A percentile compares a stretch with the other conserved stretches of the same genome.
Evolutionary conservation across 1,140 invertebrate species (phyloP).

Genomic region (Penaeus indicus): DNA sequence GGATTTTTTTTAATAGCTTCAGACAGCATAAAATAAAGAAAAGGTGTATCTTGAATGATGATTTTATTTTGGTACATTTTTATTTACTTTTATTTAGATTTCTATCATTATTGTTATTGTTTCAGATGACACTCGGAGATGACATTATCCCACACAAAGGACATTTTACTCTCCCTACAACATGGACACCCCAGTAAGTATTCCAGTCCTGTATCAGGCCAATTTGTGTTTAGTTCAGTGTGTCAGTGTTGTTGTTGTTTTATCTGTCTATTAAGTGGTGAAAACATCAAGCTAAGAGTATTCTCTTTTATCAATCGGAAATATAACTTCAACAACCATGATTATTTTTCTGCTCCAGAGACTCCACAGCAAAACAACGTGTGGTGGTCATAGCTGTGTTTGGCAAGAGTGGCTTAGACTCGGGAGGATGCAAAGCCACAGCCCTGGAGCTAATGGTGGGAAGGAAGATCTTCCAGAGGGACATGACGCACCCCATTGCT

Average conservation of each 20-base stretch:
- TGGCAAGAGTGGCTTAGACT: slow-evolving; percentile 76
- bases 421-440: slow-evolving; percentile 76
- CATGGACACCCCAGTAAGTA: slow-evolving; percentile 48
- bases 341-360: background rate
- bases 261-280: background rate
- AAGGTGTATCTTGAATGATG: too few relatives aligned
- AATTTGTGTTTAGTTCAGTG: background rate
- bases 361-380: slow-evolving; percentile 67
- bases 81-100: background rate
- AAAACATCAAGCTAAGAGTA: background rate
- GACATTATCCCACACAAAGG: background rate
- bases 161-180: slow-evolving; percentile 45
- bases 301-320: background rate
- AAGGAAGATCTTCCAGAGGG: slow-evolving; percentile 72
- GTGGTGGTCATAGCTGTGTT: slow-evolving; percentile 79
- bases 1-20: too few relatives aligned
- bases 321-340: background rate
- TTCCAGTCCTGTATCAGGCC: background rate
- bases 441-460: slow-evolving; percentile 73
- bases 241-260: background rate
- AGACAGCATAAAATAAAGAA: too few relatives aligned
- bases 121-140: slow-evolving; percentile 21
- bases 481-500: slow-evolving; percentile 64
- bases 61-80: too few relatives aligned
- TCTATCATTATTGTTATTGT: background rate